Evolutionary conservation across 2,113 vertebrate species (phyloP).

Genomic region (Chrysemys picta): DNA sequence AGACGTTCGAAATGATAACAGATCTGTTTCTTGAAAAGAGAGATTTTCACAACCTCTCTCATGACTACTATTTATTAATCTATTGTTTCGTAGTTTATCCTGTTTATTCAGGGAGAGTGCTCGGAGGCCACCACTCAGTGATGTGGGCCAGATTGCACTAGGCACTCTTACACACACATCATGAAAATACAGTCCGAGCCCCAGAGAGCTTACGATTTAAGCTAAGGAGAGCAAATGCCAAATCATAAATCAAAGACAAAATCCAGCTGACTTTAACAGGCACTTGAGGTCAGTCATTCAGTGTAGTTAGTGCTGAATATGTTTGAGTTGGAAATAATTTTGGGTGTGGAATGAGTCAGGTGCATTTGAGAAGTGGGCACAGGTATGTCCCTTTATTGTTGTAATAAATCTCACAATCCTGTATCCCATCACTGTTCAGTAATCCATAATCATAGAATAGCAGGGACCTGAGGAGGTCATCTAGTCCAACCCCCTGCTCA

Average conservation of each 20-base stretch:
- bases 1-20: background rate
- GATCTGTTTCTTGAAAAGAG: background rate
- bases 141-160: background rate
- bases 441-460: background rate
- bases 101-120: background rate
- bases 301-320: background rate
- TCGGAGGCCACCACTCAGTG: background rate
- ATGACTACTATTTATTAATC: background rate
- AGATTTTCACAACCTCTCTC: background rate
- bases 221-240: background rate
- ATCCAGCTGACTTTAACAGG: background rate
- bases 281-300: background rate
- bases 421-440: fast-evolving
- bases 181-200: background rate
- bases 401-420: background rate
- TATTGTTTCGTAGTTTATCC: background rate
- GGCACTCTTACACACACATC: background rate
- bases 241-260: background rate
- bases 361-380: background rate
- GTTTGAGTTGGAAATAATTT: slow-evolving; percentile 1
- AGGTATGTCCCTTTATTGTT: background rate
- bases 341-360: background rate
- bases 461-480: too few relatives aligned
- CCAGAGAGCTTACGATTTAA: background rate
- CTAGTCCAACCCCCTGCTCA: too few relatives aligned